These are phyloP conservation scores for Bradynema listronoti DNA, from an alignment of 1,140 invertebrate species.

Conservation along the genomic window DNA sequence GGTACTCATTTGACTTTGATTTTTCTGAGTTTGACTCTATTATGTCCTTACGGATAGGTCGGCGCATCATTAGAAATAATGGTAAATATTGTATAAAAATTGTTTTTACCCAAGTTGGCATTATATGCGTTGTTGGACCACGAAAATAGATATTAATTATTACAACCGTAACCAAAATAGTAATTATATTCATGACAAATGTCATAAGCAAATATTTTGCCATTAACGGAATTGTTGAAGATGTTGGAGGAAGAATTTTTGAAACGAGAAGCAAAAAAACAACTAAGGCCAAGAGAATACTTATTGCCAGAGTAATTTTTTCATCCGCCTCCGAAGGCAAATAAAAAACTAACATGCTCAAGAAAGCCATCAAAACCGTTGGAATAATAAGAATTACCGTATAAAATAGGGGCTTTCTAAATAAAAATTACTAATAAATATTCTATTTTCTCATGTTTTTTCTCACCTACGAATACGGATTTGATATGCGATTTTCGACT, in stretches of 20 bases:
- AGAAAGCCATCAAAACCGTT: constrained; percentile 41
- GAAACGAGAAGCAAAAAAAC: constrained; percentile 96
- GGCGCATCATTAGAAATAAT: constrained; percentile 13
- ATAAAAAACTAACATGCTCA: constrained; percentile 83
- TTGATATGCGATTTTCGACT: constrained; percentile 50
- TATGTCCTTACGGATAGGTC: constrained; percentile 14
- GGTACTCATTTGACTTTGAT: no score
- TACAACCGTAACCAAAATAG: constrained; percentile 93
- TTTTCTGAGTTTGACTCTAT: constrained; percentile 14
- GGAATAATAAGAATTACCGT: constrained; percentile 39
- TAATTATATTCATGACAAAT: constrained; percentile 97
- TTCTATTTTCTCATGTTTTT: no score
- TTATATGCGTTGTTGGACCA: constrained; percentile 76
- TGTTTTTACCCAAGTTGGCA: constrained; percentile 61
- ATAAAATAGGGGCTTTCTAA: constrained; percentile 37
- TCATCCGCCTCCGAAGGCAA: constrained; percentile 74
- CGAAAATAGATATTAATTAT: constrained; percentile 99
- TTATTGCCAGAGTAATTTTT: constrained; percentile 61
- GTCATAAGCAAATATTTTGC: constrained; percentile 97
- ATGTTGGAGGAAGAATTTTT: constrained; percentile 95
- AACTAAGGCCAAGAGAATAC: constrained; percentile 87
- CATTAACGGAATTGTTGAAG: constrained; percentile 85
- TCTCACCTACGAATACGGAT: constrained; percentile 50
- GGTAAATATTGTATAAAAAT: constrained; percentile 8
- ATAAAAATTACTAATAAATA: constrained; percentile 1